Conservation (phyloP, 2,888 invertebrate species). For the Aphodius granarius region DNA sequence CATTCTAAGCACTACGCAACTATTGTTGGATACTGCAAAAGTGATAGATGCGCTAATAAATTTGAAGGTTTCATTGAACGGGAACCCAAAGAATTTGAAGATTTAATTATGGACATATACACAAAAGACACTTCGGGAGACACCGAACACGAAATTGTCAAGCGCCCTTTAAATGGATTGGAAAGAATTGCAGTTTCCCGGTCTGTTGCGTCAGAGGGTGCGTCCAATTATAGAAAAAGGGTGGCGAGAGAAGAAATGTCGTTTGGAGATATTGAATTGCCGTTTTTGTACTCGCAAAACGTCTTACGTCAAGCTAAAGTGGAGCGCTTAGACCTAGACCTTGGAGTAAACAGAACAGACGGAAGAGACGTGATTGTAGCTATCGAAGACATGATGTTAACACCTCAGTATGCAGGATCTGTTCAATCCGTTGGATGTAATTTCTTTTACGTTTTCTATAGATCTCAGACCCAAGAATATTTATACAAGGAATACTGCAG, state of each 20-base stretch:
- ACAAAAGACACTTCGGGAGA: not conserved
- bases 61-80: not conserved
- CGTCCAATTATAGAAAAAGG: no score
- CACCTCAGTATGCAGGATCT: not conserved
- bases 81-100: no score
- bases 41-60: no score
- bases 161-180: no score
- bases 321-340: not conserved
- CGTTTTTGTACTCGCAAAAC: not conserved
- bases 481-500: not conserved
- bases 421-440: not conserved
- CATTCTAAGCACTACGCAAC: no score
- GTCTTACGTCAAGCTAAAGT: not conserved
- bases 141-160: no score
- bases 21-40: no score
- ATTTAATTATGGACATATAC: no score
- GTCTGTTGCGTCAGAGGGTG: no score
- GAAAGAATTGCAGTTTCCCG: no score
- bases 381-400: no score
- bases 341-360: not conserved
- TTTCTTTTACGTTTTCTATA: not conserved
- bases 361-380: not conserved
- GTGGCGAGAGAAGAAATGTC: no score
- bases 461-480: not conserved
- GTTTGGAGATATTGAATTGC: not conserved